Conservation (phyloP, 1,140 invertebrate species). For the Tribolium castaneum region DNA sequence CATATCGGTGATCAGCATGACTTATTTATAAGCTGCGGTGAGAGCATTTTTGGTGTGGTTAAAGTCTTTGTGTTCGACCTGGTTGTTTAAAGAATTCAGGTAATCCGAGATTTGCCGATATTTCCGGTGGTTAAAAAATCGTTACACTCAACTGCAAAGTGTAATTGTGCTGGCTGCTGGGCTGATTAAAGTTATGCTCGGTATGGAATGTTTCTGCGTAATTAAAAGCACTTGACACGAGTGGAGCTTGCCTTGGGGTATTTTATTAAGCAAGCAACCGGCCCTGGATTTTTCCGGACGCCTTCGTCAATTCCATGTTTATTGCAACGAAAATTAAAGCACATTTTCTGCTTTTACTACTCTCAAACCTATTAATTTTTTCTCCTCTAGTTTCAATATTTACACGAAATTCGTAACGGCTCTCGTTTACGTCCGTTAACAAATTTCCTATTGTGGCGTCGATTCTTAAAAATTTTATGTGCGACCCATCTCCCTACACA, state of each 20-base stretch:
- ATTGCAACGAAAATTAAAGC: constrained; percentile 5
- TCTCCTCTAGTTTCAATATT: neutral
- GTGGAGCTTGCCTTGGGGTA: constrained; percentile 27
- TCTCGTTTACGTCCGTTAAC: neutral
- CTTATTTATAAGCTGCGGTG: neutral
- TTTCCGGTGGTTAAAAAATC: neutral
- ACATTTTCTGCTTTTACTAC: constrained; percentile 13
- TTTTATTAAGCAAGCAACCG: constrained; percentile 23
- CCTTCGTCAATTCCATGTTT: constrained; percentile 14
- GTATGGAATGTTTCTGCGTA: constrained; percentile 33
- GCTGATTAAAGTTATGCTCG: constrained; percentile 34
- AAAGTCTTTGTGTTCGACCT: constrained; percentile 3
- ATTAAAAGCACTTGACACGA: constrained; percentile 35
- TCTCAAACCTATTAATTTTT: neutral
- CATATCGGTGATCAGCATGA: neutral
- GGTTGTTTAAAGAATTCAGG: constrained; percentile 1
- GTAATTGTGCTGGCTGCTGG: constrained; percentile 18
- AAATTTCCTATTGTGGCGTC: neutral
- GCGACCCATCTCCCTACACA: neutral
- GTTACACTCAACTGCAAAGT: constrained; percentile 21
- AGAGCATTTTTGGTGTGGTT: constrained; percentile 6
- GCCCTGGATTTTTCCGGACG: constrained; percentile 3
- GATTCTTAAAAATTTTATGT: constrained; percentile 3
- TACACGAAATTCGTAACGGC: neutral
- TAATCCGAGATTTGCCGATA: neutral